Evolutionary conservation across 2,888 invertebrate genomes (phyloP), one percentile per base, ranked within the genome.

Genomic region (Hyalella azteca): DNA sequence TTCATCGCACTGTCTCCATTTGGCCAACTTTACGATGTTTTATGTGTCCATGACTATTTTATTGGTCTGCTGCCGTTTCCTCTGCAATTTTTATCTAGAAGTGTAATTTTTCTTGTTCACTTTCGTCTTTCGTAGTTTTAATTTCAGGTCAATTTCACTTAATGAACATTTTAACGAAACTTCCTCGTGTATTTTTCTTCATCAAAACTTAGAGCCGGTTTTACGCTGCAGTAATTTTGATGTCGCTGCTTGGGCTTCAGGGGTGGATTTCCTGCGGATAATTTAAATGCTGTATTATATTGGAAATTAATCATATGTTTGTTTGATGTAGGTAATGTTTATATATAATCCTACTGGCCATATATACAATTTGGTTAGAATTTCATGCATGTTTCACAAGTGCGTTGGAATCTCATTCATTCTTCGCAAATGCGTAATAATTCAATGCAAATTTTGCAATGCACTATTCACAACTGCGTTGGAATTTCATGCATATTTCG

Each of bases 101-200:
- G 41, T 73, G 26, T 73, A n/a, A 45, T 40, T 73, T 73, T 73
- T 73, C 41, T 73, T 73, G 13, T 40, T 36, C 26, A 36, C 45
- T 73, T 73, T 73, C 75, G 26, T 54, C 22, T 54, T 26, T 54
- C 54, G 54, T 54, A 7, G 26, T 54, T 54, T 54, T 26, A 54
- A 54, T 54, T 49, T 54, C 54, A 29, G 54, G 54, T 54, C 54
- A 54, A 54, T 54, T 54, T 54, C 54, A 54, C 54, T 54, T 54
- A 54, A 54, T 54, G 54, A 22, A 26, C 54, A 54, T 54, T 54
- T 54, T 54, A 54, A 22, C 26, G 54, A 54, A 54, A 54, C 54
- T 54, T 54, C 54, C 26, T 29, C 0, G 54, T 54, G 26, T 54
- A 54, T 54, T 54, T 54, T 54, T 49, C 49, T 49, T 49, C 49